Evolutionary conservation across 2,888 invertebrate species (phyloP).

Genomic region (Margaritifera margaritifera): DNA sequence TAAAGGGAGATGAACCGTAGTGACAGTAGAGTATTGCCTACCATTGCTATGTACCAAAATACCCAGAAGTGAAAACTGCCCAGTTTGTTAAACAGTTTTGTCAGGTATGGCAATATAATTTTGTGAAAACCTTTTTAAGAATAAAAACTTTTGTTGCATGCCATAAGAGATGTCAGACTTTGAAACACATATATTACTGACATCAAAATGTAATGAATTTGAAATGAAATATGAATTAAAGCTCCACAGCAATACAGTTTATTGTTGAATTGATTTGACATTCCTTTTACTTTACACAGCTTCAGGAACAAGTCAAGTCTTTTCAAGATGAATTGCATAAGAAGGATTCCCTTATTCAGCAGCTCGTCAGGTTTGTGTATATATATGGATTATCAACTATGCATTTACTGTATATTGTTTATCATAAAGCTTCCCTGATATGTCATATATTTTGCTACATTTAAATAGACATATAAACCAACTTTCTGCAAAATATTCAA

Average conservation of each 20-base stretch:
- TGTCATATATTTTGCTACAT: not conserved
- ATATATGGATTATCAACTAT: not conserved
- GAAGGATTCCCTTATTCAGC: constrained; percentile 70
- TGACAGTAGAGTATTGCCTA: too few relatives aligned
- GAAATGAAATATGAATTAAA: not conserved
- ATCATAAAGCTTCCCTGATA: not conserved
- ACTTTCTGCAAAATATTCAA: too few relatives aligned
- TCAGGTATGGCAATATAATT: too few relatives aligned
- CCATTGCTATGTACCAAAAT: too few relatives aligned
- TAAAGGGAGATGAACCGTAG: too few relatives aligned
- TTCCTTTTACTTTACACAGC: constrained; percentile 31
- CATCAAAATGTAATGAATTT: not conserved
- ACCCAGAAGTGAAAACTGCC: too few relatives aligned
- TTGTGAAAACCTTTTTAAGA: too few relatives aligned
- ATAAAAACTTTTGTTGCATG: too few relatives aligned
- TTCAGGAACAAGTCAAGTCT: constrained; percentile 68
- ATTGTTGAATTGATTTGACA: not conserved
- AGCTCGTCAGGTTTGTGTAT: constrained; percentile 61
- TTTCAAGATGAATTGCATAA: constrained; percentile 68
- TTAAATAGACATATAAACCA: not conserved
- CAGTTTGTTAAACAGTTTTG: too few relatives aligned
- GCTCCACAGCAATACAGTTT: not conserved
- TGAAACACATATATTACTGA: not conserved
- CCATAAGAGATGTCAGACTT: too few relatives aligned
- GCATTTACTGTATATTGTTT: not conserved